Evolutionary conservation across 2,888 invertebrate species (phyloP), one percentile per base, ranked within the genome.

Genomic region (Cephus rjabovi): DNA sequence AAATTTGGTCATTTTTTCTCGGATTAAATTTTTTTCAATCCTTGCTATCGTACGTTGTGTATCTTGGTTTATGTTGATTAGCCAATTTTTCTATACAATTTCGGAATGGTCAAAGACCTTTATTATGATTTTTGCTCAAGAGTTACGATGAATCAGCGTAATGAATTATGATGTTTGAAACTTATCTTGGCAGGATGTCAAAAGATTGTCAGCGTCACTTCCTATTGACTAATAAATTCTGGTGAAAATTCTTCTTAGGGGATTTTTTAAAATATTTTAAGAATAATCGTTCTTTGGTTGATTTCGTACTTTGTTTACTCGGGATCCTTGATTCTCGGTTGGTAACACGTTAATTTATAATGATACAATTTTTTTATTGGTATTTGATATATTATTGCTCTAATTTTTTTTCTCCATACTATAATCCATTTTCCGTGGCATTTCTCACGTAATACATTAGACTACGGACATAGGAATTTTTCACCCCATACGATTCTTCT

Each of bases 401-500:
- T 0, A 56, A 9, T 56, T 56, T 9, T 23, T 23, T 23, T 3
- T 23, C 9, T 23, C 2, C 2, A 56, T 56, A 56, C 56, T 23
- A 6, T 1, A 56, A 56, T 6, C 6, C 1, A 56, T 56, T 23
- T 56, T 23, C 56, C 9, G 1, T 23, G 23, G 2, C 23, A 56
- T 56, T 23, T 56, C 23, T 56, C 56, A 23, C 15, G 9, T 9
- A 23, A 56, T 6, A 56, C 23, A 23, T 56, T 56, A 23, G 6
- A 56, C 37, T 12, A 9, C 2, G 15, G 15, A 23, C 15, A 56
- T 56, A 23, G 9, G 56, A 6, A 56, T 56, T 56, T 56, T 56
- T 56, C 23, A 33, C 75, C 34, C n/a, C n/a, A 33, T 33, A 69
- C 69, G 30, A 56, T 76, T 76, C 71, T n/a, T 76, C 71, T 76